Evolutionary conservation across 1,140 invertebrate genomes (phyloP).

Genomic region (Dendrolimus punctatus): DNA sequence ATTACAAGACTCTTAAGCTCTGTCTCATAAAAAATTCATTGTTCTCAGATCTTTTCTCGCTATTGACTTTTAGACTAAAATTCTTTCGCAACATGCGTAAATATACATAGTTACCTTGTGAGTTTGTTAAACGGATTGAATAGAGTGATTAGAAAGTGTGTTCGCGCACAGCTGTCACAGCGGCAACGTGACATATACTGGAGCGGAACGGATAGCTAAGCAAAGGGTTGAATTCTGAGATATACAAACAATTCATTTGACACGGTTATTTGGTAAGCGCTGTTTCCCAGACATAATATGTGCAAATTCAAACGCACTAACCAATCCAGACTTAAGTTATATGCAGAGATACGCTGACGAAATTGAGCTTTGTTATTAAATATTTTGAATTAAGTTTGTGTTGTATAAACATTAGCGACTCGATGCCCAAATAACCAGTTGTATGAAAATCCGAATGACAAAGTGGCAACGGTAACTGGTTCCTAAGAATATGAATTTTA

Average conservation of each 20-base stretch:
- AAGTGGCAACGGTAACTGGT: not conserved
- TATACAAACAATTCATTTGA: constrained; percentile 62
- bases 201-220: constrained; percentile 60
- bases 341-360: too few species aligned
- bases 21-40: constrained; percentile 47
- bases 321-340: not conserved
- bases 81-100: constrained; percentile 53
- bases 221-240: constrained; percentile 55
- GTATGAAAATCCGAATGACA: not conserved
- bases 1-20: too few species aligned
- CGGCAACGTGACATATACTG: constrained; percentile 50
- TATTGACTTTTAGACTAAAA: constrained; percentile 45
- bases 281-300: constrained; percentile 36
- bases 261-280: constrained; percentile 41
- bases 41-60: constrained; percentile 37
- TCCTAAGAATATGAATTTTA: constrained; percentile 19
- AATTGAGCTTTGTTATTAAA: too few species aligned
- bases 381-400: not conserved
- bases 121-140: constrained; percentile 52
- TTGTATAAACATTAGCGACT: not conserved
- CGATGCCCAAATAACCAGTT: not conserved
- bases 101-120: constrained; percentile 15
- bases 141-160: constrained; percentile 63
- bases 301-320: not conserved
- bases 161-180: constrained; percentile 59